phyloP scores from a whole-genome alignment of 2,888 invertebrate genomes.

The Hedya salicella region DNA sequence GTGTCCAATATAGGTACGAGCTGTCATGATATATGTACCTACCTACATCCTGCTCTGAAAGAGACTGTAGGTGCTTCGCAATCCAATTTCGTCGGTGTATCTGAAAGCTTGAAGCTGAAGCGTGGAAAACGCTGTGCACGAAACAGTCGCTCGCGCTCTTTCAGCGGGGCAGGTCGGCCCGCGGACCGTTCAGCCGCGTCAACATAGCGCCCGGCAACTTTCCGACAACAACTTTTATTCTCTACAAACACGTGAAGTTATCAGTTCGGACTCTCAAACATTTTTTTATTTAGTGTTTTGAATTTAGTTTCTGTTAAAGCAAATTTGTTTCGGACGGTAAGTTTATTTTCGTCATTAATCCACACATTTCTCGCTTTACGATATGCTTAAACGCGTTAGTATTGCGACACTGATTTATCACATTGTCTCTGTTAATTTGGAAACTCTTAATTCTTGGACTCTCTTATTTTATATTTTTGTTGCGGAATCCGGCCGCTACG shows the following conservation, averaged over 20 bases:
- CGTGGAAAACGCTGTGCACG: constrained; percentile 21
- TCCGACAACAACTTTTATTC: constrained; percentile 24
- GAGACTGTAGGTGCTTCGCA: constrained; percentile 27
- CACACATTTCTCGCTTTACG: constrained; percentile 13
- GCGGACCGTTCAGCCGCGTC: constrained; percentile 25
- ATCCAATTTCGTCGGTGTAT: constrained; percentile 33
- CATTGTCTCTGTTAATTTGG: constrained; percentile 29
- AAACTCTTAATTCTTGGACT: constrained; percentile 4
- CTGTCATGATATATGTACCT: constrained; percentile 17
- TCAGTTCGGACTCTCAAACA: neutral
- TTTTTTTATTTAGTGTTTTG: constrained; percentile 25
- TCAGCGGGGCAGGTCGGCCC: constrained; percentile 43
- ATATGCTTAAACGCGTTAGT: constrained; percentile 28
- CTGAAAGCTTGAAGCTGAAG: constrained; percentile 30
- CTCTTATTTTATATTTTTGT: constrained; percentile 24
- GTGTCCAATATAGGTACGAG: constrained; percentile 24
- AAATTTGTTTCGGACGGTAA: constrained; percentile 21
- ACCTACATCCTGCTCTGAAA: constrained; percentile 20
- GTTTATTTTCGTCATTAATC: constrained; percentile 32
- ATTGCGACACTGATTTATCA: constrained; percentile 40
- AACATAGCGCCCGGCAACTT: constrained; percentile 38
- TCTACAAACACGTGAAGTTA: constrained; percentile 21
- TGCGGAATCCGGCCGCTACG: neutral
- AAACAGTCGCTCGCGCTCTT: constrained; percentile 47
- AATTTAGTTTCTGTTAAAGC: constrained; percentile 16